These are phyloP conservation scores for Ganaspis sp. DNA, from an alignment of 1,140 invertebrate genomes.

Conservation along the genomic window DNA sequence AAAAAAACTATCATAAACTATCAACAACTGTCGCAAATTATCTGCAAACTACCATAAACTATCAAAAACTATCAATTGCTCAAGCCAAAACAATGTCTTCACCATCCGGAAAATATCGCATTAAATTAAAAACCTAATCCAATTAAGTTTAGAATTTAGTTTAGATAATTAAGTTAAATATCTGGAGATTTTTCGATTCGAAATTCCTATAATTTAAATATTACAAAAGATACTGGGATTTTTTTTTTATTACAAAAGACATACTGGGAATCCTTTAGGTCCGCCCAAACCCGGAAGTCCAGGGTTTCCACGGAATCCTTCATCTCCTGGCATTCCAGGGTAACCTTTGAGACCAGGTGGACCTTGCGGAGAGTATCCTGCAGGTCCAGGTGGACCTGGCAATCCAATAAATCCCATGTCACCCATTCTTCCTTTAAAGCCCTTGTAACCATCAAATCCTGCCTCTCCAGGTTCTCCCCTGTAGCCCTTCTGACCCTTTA, in stretches of 20 bases:
- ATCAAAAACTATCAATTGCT: no score
- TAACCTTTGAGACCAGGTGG: slow-evolving; percentile 76
- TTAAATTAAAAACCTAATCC: neutral
- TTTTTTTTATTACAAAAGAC: no score
- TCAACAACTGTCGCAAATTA: no score
- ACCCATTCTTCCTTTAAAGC: slow-evolving; percentile 77
- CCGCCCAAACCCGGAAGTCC: slow-evolving; percentile 75
- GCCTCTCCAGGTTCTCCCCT: slow-evolving; percentile 70
- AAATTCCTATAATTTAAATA: no score
- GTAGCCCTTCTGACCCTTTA: slow-evolving; percentile 75
- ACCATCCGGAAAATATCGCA: no score
- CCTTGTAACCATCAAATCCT: slow-evolving; percentile 76
- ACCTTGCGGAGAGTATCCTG: slow-evolving; percentile 72
- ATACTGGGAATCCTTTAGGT: slow-evolving; percentile 69
- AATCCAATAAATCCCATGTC: slow-evolving; percentile 72
- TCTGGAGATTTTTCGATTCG: no score
- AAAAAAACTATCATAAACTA: no score
- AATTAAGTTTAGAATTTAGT: neutral
- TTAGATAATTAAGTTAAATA: no score
- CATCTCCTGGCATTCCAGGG: slow-evolving; percentile 76
- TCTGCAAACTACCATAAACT: no score
- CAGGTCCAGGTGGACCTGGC: slow-evolving; percentile 73
- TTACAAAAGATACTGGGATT: no score
- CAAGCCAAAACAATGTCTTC: no score
- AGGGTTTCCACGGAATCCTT: slow-evolving; percentile 74